A percentile compares a stretch with the other conserved stretches of the same genome.
Evolutionary conservation across 2,888 invertebrate species (phyloP).

Genomic region (Agrochola litura): DNA sequence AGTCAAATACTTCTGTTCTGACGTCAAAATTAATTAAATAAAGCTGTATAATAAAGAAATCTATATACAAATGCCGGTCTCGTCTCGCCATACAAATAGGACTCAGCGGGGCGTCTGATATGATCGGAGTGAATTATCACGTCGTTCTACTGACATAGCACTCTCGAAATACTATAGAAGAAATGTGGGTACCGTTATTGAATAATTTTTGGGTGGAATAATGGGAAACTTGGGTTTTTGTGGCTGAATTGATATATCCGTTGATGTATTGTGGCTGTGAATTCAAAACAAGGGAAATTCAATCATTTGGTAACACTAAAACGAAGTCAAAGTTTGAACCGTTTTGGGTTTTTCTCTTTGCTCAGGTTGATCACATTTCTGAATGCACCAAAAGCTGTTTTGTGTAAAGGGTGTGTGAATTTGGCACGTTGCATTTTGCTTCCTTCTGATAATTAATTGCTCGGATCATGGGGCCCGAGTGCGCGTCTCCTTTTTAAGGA

Average conservation of each 20-base stretch:
- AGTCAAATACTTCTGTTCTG: conserved; percentile 23
- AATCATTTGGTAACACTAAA: neutral
- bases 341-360: too few relatives aligned
- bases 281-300: neutral
- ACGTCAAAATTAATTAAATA: conserved; percentile 52
- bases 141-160: conserved; percentile 30
- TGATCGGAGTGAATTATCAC: conserved; percentile 62
- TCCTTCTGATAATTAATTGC: too few relatives aligned
- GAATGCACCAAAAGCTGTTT: neutral
- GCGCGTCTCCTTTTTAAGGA: too few relatives aligned
- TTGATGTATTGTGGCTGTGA: too few relatives aligned
- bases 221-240: neutral
- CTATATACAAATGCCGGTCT: conserved; percentile 48
- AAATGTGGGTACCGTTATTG: conserved; percentile 26
- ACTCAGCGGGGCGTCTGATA: conserved; percentile 53
- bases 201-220: conserved; percentile 13
- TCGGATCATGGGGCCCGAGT: too few relatives aligned
- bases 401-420: neutral
- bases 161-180: conserved; percentile 3
- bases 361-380: too few relatives aligned
- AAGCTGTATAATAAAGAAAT: conserved; percentile 54
- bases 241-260: neutral
- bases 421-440: neutral
- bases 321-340: too few relatives aligned
- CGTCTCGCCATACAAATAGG: conserved; percentile 42